These are phyloP conservation scores for Macrostomum lignano DNA, from an alignment of 1,140 invertebrate genomes.

Conservation along the genomic window DNA sequence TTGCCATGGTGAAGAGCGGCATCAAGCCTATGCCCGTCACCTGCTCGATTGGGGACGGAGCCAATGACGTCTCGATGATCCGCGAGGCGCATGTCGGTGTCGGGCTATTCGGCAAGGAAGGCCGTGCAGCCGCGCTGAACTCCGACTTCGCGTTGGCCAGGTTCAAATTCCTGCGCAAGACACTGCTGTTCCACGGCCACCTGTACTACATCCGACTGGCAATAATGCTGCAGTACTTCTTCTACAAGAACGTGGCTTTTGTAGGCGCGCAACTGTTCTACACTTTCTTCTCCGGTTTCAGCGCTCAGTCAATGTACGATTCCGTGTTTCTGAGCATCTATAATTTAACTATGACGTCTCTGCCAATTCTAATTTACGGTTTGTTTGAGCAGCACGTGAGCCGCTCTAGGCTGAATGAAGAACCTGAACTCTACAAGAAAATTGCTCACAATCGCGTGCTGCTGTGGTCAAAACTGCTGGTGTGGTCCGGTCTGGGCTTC, in stretches of 20 bases:
- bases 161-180: constrained; percentile 54
- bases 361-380: constrained; percentile 31
- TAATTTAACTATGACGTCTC: constrained; percentile 21
- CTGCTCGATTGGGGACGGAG: constrained; percentile 43
- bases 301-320: constrained; percentile 34
- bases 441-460: neutral
- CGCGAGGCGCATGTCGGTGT: constrained; percentile 65
- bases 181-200: constrained; percentile 70
- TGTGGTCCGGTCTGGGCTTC: neutral
- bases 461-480: neutral
- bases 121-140: constrained; percentile 79
- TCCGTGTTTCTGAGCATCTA: constrained; percentile 18
- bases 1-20: constrained; percentile 6
- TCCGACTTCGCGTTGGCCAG: constrained; percentile 70
- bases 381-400: constrained; percentile 60
- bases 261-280: constrained; percentile 20
- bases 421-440: constrained; percentile 3
- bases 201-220: constrained; percentile 76
- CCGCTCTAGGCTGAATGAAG: neutral
- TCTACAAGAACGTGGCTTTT: constrained; percentile 3
- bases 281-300: constrained; percentile 21
- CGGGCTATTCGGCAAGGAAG: constrained; percentile 65
- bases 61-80: constrained; percentile 92
- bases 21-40: constrained; percentile 6
- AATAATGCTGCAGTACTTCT: constrained; percentile 79